phyloP scores from a whole-genome alignment of 2,797 vertebrate genomes.

The Catostomus latipinnis region DNA sequence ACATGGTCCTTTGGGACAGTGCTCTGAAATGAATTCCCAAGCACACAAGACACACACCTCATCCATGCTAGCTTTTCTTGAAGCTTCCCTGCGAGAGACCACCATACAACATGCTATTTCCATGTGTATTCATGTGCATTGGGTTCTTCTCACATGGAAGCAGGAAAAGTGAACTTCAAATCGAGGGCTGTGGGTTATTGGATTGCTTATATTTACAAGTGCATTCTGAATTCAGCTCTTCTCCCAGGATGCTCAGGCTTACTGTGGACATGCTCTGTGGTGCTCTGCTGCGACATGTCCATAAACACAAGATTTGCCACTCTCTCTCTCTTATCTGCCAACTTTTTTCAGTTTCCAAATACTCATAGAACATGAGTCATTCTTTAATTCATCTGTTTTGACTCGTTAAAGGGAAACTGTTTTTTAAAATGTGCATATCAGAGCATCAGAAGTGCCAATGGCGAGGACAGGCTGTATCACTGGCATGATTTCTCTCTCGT shows the following conservation, averaged over 20 bases:
- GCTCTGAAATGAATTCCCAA: background rate
- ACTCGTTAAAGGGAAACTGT: slow-evolving; percentile 46
- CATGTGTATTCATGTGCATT: slow-evolving; percentile 20
- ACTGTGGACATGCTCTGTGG: slow-evolving; percentile 80
- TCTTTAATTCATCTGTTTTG: slow-evolving; percentile 36
- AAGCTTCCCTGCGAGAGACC: slow-evolving; percentile 7
- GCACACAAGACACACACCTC: background rate
- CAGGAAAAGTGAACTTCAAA: slow-evolving; percentile 71
- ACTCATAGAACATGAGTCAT: background rate
- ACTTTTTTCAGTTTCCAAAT: slow-evolving; percentile 10
- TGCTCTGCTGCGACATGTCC: slow-evolving; percentile 64
- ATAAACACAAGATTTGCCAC: slow-evolving; percentile 39
- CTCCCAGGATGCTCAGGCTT: slow-evolving; percentile 87
- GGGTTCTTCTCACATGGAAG: slow-evolving; percentile 77
- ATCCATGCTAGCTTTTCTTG: slow-evolving; percentile 2
- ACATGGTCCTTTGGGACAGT: background rate
- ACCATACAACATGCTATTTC: background rate
- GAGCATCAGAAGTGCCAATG: slow-evolving; percentile 55
- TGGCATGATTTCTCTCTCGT: slow-evolving; percentile 42
- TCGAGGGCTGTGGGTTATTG: slow-evolving; percentile 69
- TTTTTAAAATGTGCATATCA: slow-evolving; percentile 43
- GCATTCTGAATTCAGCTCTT: slow-evolving; percentile 74
- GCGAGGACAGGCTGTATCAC: slow-evolving; percentile 50
- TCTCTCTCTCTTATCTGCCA: slow-evolving; percentile 17
- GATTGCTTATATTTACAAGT: slow-evolving; percentile 44